Conservation (phyloP, 2,113 vertebrate genomes). For the Alouatta palliata region DNA sequence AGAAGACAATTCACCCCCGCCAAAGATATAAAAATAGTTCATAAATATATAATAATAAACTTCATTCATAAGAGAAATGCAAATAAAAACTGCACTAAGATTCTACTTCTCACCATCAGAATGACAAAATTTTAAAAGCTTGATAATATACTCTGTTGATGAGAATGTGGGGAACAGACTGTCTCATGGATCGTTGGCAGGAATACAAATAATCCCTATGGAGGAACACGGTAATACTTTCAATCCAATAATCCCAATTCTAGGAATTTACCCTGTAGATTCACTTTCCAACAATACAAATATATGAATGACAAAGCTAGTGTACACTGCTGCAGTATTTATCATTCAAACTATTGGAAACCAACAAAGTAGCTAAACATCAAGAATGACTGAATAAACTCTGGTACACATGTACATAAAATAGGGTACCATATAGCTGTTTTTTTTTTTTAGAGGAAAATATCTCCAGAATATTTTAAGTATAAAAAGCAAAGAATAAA, state of each 20-base stretch:
- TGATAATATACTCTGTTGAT: background rate
- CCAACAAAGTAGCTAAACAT: background rate
- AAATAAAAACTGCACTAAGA: slow-evolving; percentile 14
- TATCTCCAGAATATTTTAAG: slow-evolving; percentile 7
- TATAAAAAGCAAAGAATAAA: background rate
- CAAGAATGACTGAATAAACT: background rate
- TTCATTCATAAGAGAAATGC: background rate
- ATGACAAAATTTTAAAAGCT: background rate
- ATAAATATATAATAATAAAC: background rate
- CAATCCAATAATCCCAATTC: background rate
- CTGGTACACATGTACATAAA: background rate
- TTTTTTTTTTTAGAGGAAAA: background rate
- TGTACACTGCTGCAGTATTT: background rate
- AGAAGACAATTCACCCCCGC: background rate
- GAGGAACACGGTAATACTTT: background rate
- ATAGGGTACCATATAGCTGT: background rate
- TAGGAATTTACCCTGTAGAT: background rate
- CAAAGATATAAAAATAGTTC: background rate
- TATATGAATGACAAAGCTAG: background rate
- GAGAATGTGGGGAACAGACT: background rate
- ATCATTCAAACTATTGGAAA: background rate
- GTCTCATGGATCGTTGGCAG: background rate
- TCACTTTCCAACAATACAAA: background rate
- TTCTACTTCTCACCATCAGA: background rate
- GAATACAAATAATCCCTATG: background rate